phyloP scores from a whole-genome alignment of 1,140 invertebrate species.

The Neodiprion fabricii region DNA sequence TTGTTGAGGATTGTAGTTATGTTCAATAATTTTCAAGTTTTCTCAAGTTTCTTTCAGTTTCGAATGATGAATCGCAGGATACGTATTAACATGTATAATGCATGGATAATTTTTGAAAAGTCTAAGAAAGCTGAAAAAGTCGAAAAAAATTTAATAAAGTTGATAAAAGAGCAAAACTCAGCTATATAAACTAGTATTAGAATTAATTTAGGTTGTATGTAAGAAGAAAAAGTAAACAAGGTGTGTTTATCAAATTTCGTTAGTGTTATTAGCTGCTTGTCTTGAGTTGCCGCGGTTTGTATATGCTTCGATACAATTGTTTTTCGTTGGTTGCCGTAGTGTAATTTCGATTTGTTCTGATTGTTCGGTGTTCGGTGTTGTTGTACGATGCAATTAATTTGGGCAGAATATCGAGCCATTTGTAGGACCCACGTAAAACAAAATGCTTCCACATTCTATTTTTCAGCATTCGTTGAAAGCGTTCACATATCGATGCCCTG shows the following conservation, averaged over 20 bases:
- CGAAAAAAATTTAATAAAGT: too few relatives aligned
- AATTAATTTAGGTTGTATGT: too few relatives aligned
- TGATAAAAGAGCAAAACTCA: too few relatives aligned
- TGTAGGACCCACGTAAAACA: constrained; percentile 48
- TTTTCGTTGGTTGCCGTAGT: constrained; percentile 28
- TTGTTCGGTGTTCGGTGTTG: constrained; percentile 51
- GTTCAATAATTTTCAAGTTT: background rate
- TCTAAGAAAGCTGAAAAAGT: too few relatives aligned
- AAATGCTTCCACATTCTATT: constrained; percentile 55
- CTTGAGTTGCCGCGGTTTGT: too few relatives aligned
- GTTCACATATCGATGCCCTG: constrained; percentile 26
- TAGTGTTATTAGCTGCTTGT: background rate
- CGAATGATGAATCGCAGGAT: background rate
- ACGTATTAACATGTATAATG: background rate
- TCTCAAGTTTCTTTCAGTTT: background rate
- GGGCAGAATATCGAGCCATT: constrained; percentile 49
- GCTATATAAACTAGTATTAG: too few relatives aligned
- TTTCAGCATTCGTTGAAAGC: constrained; percentile 55
- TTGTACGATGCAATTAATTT: constrained; percentile 53
- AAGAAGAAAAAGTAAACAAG: too few relatives aligned
- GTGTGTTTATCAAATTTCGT: background rate
- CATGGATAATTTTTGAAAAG: background rate
- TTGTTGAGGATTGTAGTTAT: background rate
- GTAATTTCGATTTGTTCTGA: constrained; percentile 48
- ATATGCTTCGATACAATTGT: too few relatives aligned